Base-by-base conservation (phyloP, 2,797 vertebrate species). In the Protonibea diacanthus region DNA sequence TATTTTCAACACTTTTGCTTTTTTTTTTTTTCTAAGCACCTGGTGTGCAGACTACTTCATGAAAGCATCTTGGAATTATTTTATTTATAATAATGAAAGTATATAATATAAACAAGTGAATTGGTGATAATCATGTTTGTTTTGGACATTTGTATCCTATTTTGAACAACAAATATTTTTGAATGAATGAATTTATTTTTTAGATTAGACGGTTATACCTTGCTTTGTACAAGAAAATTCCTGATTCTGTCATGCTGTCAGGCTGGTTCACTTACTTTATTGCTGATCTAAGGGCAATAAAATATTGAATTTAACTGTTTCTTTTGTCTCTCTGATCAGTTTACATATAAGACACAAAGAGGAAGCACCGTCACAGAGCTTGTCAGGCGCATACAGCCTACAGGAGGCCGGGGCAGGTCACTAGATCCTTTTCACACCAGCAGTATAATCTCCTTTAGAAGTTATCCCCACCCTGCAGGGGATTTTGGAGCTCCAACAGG, bases 141-240 rank as follows among this genome's bases (percentile, higher is more conserved):
- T 94, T 92, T 92, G 89, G 82, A 92, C 80, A 89, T 93, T 93
- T 94, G 84, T 95, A 90, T 94, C 90, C 92, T 92, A 83, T 91
- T 92, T 88, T 90, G 82, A 94, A 91, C 87, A 70, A 86, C 81
- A 91, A 84, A 83, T 93, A 90, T 94, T 94, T 94, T 94, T 80
- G 89, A 89, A 90, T 91, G 82, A 86, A 84, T 73, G 88, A 80
- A 82, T 86, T 83, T 87, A 65, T 89, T 93, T 94, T 92, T 89
- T 92, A 92, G 91, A 91, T 87, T 92, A 91, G 91, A 90, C 55
- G 66, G 56, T 81, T 71, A 70, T 80, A 84, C 75, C 87, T 91
- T 91, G 68, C 86, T 93, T 94, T 94, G 83, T 94, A 90, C 83
- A 90, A 94, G 90, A 88, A 57, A 81, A 81, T 86, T 91, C 90